These are phyloP conservation scores for Otocyon megalotis DNA, from an alignment of 2,113 vertebrate species.

Conservation along the genomic window DNA sequence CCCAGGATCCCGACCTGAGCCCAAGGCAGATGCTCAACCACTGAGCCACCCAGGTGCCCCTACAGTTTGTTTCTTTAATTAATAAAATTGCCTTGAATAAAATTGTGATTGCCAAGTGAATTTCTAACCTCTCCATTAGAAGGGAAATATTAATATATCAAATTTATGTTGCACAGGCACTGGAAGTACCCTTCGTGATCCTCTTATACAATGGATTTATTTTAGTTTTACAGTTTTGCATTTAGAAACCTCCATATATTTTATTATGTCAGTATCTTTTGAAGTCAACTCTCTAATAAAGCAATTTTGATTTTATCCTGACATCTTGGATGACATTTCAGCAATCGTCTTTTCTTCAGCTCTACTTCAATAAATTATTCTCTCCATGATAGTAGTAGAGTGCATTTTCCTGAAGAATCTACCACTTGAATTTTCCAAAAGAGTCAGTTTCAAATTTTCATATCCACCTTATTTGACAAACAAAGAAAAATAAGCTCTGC, in stretches of 20 bases:
- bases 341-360: not conserved
- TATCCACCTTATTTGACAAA: not conserved
- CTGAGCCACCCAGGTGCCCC: too few relatives aligned
- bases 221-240: not conserved
- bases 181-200: not conserved
- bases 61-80: not conserved
- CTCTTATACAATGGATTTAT: not conserved
- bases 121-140: not conserved
- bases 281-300: not conserved
- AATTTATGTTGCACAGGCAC: not conserved
- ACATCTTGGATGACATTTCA: not conserved
- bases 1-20: too few relatives aligned
- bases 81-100: constrained; percentile 1
- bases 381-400: not conserved
- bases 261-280: not conserved
- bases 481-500: not conserved
- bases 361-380: constrained; percentile 33
- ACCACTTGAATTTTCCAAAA: not conserved
- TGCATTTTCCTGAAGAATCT: not conserved
- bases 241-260: not conserved
- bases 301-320: not conserved
- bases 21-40: too few relatives aligned
- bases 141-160: not conserved
- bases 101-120: not conserved
- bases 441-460: not conserved